phyloP scores from a whole-genome alignment of 2,113 vertebrate species.

The Phalacrocorax carbo region DNA sequence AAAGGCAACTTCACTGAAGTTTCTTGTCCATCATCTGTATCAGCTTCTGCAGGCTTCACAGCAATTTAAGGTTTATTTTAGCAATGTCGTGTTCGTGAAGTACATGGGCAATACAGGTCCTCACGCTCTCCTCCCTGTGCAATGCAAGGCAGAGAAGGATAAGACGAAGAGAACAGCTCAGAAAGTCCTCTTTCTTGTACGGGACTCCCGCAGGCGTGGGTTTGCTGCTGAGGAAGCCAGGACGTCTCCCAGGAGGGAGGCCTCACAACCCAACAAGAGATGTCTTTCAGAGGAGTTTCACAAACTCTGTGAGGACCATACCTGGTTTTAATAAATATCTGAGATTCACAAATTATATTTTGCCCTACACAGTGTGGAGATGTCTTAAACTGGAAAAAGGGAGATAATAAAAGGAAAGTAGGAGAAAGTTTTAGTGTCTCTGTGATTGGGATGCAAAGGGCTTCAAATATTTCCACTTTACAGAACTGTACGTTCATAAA shows the following conservation, averaged over 20 bases:
- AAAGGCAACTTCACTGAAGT: constrained; percentile 43
- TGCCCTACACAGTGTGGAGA: not conserved
- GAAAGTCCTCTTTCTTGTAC: accelerated
- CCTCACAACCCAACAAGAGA: not conserved
- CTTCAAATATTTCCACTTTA: not conserved
- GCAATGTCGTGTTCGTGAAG: not conserved
- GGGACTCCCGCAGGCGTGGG: accelerated
- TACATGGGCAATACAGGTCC: not conserved
- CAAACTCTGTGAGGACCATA: not conserved
- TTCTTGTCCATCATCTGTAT: constrained; percentile 43
- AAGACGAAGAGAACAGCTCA: accelerated
- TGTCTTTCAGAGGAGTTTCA: not conserved
- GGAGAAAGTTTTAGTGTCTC: not conserved
- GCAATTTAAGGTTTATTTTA: not conserved
- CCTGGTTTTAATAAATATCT: not conserved
- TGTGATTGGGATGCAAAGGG: not conserved
- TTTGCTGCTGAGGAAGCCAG: not conserved
- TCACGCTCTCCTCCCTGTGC: not conserved
- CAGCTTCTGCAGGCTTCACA: constrained; percentile 18
- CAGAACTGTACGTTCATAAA: not conserved
- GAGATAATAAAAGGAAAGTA: not conserved
- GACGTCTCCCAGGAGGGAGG: not conserved
- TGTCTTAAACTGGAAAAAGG: not conserved
- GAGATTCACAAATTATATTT: not conserved
- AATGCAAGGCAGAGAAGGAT: not conserved